Base-by-base conservation (phyloP, 2,888 invertebrate species). In the Gastrophysa polygoni region DNA sequence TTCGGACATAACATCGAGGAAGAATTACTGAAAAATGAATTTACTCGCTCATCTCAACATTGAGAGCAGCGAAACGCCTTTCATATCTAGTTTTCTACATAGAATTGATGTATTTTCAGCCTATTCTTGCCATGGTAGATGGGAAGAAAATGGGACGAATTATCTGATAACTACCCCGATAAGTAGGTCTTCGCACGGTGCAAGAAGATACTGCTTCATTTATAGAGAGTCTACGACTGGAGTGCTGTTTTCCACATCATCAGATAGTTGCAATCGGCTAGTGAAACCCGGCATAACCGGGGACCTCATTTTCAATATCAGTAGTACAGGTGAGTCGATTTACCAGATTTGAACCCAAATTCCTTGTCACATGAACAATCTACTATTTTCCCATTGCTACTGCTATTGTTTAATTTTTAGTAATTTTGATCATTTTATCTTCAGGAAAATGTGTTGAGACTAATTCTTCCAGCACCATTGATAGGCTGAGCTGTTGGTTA, bases 101-200 rank as follows among this genome's bases (percentile, higher is more conserved):
- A n/a, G n/a, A n/a, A n/a, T n/a, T n/a, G n/a, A n/a, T n/a, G n/a
- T 43, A 50, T 56, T 81, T 81, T 16, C 83, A 93, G 94, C 92
- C 63, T 95, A 94, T 83, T 91, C 92, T 43, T 95, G 95, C 80
- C 94, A 94, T 81, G 95, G 94, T 54, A 88, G 91, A 48, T 95
- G 95, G 95, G 89, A 91, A 75, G 94, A 95, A 80, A 91, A 91
- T 78, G 92, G 91, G 68, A 92, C 92, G 57, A 91, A 91, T 78
- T 95, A 91, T 82, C 89, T 95, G 71, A 93, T 95, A 79, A 90
- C 91, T 59, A 91, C 91, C 55, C 91, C 91, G 18, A 82, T 89
- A 73, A 87, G 88, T 63, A 85, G 89, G 57, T 84, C 88, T 75
- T 86, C 88, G 60, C 86, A 87, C 64, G 87, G 88, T 49, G 87